A percentile compares a stretch with the other conserved stretches of the same genome.
Conservation (phyloP, 2,888 invertebrate genomes). For the Lithophane semibrunnea region DNA sequence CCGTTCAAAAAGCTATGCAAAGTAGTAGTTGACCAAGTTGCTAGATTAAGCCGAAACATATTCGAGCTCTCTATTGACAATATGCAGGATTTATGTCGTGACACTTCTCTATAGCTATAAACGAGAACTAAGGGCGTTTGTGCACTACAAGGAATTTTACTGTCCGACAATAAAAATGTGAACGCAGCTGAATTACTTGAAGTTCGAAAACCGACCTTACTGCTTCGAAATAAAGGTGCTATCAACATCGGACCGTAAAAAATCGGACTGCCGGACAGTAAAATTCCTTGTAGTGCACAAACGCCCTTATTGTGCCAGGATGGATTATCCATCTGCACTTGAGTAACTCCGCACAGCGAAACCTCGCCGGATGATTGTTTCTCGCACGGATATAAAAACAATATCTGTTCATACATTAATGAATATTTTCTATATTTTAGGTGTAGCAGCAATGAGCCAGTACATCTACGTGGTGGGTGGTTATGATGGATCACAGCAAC, state of each 20-base stretch:
- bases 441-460: slow-evolving; percentile 96
- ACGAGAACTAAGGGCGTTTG: too few species aligned
- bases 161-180: too few species aligned
- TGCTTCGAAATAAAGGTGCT: too few species aligned
- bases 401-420: neutral
- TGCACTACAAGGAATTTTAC: too few species aligned
- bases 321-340: neutral
- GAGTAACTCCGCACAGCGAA: neutral
- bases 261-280: too few species aligned
- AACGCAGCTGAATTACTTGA: too few species aligned
- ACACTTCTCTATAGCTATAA: neutral
- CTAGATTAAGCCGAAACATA: neutral
- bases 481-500: slow-evolving; percentile 96
- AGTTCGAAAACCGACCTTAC: too few species aligned
- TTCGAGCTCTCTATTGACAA: neutral
- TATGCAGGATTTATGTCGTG: neutral
- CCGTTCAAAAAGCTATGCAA: neutral
- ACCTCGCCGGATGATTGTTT: neutral
- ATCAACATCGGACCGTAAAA: too few species aligned
- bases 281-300: too few species aligned
- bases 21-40: neutral
- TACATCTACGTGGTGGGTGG: slow-evolving; percentile 98
- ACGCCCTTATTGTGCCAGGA: neutral
- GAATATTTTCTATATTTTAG: slow-evolving; percentile 75
- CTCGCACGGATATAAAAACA: too few species aligned